Percentiles rank a stretch among this genome's conserved stretches.
phyloP scores from a whole-genome alignment of 2,113 vertebrate species.

The Podarcis muralis region DNA sequence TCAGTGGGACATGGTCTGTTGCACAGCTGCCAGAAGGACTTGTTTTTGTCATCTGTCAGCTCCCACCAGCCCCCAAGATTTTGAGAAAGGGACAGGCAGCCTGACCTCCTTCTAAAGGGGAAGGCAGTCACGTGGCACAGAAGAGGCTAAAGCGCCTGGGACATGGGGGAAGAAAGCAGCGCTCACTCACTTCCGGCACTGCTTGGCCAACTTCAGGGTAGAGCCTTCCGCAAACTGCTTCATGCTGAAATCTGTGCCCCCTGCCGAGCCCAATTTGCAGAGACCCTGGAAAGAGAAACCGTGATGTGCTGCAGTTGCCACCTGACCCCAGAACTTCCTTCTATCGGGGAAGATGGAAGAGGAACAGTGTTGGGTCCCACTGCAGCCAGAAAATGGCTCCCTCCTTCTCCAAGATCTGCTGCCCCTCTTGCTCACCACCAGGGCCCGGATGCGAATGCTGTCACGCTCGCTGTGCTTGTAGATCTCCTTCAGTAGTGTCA shows the following conservation, averaged over 20 bases:
- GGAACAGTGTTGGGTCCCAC: neutral
- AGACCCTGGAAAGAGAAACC: conserved; percentile 81
- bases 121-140: neutral
- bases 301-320: neutral
- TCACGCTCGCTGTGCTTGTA: conserved; percentile 94
- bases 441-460: conserved; percentile 92
- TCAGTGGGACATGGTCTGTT: no score
- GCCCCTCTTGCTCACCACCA: conserved; percentile 83
- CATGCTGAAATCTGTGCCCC: conserved; percentile 98
- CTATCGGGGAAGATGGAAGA: neutral
- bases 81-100: no score
- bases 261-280: conserved; percentile 95
- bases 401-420: neutral
- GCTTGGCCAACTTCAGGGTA: conserved; percentile 93
- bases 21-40: neutral
- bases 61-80: no score
- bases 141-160: neutral
- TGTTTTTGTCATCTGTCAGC: no score
- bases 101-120: neutral
- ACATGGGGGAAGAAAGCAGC: no score
- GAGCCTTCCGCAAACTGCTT: conserved; percentile 99
- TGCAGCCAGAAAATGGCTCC: accelerated
- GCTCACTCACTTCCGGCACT: conserved; percentile 92
- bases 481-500: conserved; percentile 93
- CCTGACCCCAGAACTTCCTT: neutral